Percentiles rank a stretch among this genome's conserved stretches.
Conservation (phyloP, 2,113 vertebrate genomes). For the Sander vitreus region DNA sequence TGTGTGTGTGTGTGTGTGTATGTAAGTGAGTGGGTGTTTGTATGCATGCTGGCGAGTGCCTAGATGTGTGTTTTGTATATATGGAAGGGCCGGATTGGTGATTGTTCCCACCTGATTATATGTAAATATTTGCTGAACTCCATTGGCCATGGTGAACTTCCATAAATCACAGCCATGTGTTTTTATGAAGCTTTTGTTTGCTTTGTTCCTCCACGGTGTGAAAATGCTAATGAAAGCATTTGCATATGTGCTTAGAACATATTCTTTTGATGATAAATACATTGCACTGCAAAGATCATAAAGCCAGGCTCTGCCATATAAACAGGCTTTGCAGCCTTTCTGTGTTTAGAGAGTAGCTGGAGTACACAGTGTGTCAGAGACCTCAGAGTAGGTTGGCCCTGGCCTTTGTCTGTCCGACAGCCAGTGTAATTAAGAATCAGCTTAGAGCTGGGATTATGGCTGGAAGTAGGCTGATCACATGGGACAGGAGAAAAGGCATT, state of each 20-base stretch:
- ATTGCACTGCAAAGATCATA: conserved; percentile 50
- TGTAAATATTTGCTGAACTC: conserved; percentile 75
- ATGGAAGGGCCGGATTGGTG: conserved; percentile 48
- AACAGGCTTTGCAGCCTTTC: conserved; percentile 15
- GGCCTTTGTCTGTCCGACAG: conserved; percentile 70
- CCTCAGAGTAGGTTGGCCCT: conserved; percentile 48
- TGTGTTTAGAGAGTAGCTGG: conserved; percentile 38
- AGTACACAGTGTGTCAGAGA: conserved; percentile 43
- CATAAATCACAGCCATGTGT: conserved; percentile 62
- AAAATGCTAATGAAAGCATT: conserved; percentile 66
- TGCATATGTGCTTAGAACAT: conserved; percentile 43
- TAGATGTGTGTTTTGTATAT: conserved; percentile 40
- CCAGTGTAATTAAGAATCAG: conserved; percentile 80
- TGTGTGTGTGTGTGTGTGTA: conserved; percentile 8
- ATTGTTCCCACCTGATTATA: conserved; percentile 73
- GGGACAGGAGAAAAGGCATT: conserved; percentile 80
- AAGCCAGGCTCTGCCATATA: conserved; percentile 24
- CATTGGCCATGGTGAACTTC: conserved; percentile 63
- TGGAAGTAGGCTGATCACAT: conserved; percentile 76
- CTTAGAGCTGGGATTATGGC: conserved; percentile 79
- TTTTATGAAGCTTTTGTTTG: conserved; percentile 68
- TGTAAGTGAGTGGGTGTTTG: conserved; percentile 43
- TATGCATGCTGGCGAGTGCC: conserved; percentile 27
- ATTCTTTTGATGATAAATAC: conserved; percentile 54
- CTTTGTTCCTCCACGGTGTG: conserved; percentile 51